Conservation (phyloP, 2,797 vertebrate genomes). For the Phylloscopus collybita region DNA sequence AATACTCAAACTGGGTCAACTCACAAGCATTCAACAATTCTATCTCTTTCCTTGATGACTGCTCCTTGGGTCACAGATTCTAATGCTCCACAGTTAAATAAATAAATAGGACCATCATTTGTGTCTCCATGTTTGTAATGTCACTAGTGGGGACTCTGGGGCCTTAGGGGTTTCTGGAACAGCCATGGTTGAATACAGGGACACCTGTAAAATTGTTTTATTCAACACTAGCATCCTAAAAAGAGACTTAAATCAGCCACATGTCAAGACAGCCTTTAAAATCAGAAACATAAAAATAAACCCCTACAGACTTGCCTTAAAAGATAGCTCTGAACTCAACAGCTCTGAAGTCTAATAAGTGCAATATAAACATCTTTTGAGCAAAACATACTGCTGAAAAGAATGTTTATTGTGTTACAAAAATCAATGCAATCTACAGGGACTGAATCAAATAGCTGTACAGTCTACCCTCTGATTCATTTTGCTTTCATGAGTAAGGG, state of each 20-base stretch:
- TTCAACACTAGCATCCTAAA: conserved; percentile 1
- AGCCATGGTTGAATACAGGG: background rate
- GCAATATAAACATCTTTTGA: conserved; percentile 47
- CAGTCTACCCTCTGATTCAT: conserved; percentile 13
- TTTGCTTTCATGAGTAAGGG: conserved; percentile 37
- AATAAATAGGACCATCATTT: background rate
- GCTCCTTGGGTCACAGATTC: background rate
- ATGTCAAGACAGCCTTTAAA: conserved; percentile 16
- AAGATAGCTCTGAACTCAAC: conserved; percentile 10
- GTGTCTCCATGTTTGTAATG: background rate
- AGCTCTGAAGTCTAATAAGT: conserved; percentile 42
- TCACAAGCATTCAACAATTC: background rate
- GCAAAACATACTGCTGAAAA: conserved; percentile 30
- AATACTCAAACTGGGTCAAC: background rate
- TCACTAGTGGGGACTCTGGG: background rate
- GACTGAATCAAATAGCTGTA: conserved; percentile 30
- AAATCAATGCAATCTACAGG: conserved; percentile 48
- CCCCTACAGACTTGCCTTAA: conserved; percentile 4
- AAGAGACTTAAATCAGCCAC: background rate
- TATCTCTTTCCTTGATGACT: background rate
- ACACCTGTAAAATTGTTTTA: background rate
- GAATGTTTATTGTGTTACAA: conserved; percentile 45
- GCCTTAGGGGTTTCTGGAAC: background rate
- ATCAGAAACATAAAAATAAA: conserved; percentile 32
- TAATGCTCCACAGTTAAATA: background rate